Base-by-base conservation (phyloP, 2,888 invertebrate genomes). In the Adela reaumurella region DNA sequence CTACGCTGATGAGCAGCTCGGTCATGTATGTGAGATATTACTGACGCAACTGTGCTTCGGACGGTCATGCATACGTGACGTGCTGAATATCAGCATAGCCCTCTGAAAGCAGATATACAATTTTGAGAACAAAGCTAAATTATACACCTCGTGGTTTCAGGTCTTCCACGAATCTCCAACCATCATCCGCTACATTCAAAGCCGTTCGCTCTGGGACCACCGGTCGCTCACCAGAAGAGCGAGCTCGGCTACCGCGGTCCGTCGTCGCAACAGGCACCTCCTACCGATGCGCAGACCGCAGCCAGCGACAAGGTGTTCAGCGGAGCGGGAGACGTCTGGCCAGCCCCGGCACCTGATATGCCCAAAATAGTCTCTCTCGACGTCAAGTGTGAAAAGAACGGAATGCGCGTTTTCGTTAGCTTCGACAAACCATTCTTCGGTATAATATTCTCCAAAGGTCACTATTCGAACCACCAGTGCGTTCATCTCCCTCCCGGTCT, bases 381-480 rank as follows among this genome's bases (percentile, higher is more conserved):
- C 59, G 95, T 95, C 0, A 94, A 95, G 67, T 96, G 95, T 67
- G 95, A 95, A 70, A 94, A 94, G 66, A 94, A 89, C 62, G 83
- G 91, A 49, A 96, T 96, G 95, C 89, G 94, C 66, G 94, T 96
- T 1, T 93, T 91, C 60, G 82, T 95, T n/a, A 92, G 92, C 54
- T 95, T 95, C 62, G 94, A 95, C 62, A 92, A 94, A 62, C 94
- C 95, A 0, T 95, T 95, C 81, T 93, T 91, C 59, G 95, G 95
- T n/a, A 94, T 95, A 46, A 92, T 95, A 41, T 95, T 95, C 80
- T 94, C 93, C 53, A 95, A 95, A 68, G 94, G 95, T 1, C 93
- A 94, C 67, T 95, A 94, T 70, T 93, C 92, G 57, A 94, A 95
- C 63, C 88, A 90, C 48, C 92, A 93, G 64, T 95, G 95, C 62